Evolutionary conservation across 2,113 vertebrate species (phyloP).

Genomic region (Cavia porcellus): DNA sequence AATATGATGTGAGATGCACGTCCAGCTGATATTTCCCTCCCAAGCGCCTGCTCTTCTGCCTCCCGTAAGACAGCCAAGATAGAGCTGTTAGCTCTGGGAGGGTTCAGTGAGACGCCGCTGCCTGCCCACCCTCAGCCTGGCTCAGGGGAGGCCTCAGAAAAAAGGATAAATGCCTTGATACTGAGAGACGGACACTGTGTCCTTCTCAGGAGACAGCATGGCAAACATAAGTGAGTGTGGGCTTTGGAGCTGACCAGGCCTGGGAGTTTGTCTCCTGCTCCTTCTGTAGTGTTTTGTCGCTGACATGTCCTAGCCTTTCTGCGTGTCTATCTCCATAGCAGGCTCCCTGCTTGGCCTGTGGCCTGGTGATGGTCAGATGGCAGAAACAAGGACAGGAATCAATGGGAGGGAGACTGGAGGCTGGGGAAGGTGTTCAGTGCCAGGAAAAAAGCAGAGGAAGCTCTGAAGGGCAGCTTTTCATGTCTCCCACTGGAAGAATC

Average conservation of each 20-base stretch:
- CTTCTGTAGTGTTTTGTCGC: background rate
- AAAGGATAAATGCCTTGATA: background rate
- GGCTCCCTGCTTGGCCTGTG: background rate
- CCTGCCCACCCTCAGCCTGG: background rate
- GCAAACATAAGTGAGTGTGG: background rate
- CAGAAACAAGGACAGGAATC: background rate
- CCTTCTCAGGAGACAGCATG: background rate
- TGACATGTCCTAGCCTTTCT: background rate
- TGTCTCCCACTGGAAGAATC: background rate
- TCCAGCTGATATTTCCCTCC: accelerated
- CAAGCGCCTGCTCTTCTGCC: background rate
- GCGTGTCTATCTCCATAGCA: background rate
- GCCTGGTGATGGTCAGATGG: background rate
- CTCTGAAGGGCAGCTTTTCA: background rate
- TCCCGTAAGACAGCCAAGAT: background rate
- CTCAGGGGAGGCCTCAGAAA: background rate
- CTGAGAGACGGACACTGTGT: background rate
- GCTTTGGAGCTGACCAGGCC: background rate
- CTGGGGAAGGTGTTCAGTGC: background rate
- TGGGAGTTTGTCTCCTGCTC: background rate
- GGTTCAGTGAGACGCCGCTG: background rate
- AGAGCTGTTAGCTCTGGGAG: background rate
- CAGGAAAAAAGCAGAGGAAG: background rate
- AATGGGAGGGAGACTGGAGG: background rate
- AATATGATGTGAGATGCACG: background rate